phyloP scores from a whole-genome alignment of 2,888 invertebrate genomes.

The Parasteatoda lunata region DNA sequence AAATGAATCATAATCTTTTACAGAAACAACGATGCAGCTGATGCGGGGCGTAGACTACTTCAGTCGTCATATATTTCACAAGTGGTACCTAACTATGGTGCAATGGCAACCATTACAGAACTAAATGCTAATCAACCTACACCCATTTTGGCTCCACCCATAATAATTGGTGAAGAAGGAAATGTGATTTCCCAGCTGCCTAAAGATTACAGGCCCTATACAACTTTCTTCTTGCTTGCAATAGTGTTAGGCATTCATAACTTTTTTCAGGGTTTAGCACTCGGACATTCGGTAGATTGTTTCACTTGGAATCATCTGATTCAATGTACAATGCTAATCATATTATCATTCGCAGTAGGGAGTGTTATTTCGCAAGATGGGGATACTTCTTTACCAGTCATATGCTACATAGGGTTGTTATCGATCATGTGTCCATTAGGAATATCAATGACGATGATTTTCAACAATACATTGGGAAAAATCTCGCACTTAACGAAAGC shows the following conservation, averaged over 20 bases:
- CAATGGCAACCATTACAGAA: constrained; percentile 12
- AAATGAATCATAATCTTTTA: background rate
- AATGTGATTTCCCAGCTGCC: background rate
- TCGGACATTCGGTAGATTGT: constrained; percentile 78
- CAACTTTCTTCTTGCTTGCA: constrained; percentile 10
- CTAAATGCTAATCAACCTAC: background rate
- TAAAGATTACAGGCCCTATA: background rate
- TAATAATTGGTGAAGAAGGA: constrained; percentile 9
- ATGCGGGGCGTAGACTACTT: constrained; percentile 13
- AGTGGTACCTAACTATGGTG: constrained; percentile 20
- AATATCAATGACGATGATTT: constrained; percentile 55
- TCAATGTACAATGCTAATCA: constrained; percentile 87
- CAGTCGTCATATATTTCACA: constrained; percentile 33
- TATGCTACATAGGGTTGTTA: constrained; percentile 80
- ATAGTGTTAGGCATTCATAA: constrained; percentile 84
- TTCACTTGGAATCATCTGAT: constrained; percentile 86
- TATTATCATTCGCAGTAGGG: constrained; percentile 90
- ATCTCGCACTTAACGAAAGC: constrained; percentile 22
- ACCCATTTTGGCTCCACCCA: constrained; percentile 16
- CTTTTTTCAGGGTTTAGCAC: constrained; percentile 88
- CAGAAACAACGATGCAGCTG: background rate
- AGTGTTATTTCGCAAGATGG: constrained; percentile 85
- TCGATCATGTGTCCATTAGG: constrained; percentile 87
- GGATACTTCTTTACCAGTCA: background rate
- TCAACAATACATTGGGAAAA: constrained; percentile 2